A percentile compares a stretch with the other conserved stretches of the same genome.
phyloP scores from a whole-genome alignment of 2,113 vertebrate genomes.

The Phylloscopus trochiloides region DNA sequence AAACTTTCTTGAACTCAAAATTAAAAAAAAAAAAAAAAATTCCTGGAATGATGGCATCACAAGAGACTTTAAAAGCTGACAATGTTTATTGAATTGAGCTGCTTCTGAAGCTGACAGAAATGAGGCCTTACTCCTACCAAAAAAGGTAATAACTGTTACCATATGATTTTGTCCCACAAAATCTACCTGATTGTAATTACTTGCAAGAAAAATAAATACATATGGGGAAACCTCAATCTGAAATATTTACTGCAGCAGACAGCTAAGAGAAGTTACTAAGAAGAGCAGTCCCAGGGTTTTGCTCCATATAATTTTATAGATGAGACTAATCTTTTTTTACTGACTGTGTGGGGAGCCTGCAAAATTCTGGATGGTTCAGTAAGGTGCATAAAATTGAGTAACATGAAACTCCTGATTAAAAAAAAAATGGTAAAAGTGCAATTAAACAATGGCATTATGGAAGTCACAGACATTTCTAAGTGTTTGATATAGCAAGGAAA shows the following conservation, averaged over 20 bases:
- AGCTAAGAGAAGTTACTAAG: not conserved
- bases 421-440: not conserved
- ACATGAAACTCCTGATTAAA: not conserved
- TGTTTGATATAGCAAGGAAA: not conserved
- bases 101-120: not conserved
- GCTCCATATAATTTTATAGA: not conserved
- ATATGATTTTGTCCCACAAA: not conserved
- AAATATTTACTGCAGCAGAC: not conserved
- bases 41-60: not conserved
- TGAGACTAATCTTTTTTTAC: not conserved
- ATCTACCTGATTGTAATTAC: not conserved
- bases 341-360: not conserved
- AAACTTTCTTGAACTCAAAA: not conserved
- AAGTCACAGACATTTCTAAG: not conserved
- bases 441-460: not conserved
- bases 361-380: not conserved
- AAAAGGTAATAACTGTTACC: not conserved
- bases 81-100: not conserved
- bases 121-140: not conserved
- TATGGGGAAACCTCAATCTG: not conserved
- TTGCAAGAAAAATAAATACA: not conserved
- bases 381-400: not conserved
- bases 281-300: not conserved
- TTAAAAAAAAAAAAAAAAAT: not conserved
- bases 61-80: not conserved